phyloP scores from a whole-genome alignment of 2,797 vertebrate genomes.

The Vespertilio murinus region DNA sequence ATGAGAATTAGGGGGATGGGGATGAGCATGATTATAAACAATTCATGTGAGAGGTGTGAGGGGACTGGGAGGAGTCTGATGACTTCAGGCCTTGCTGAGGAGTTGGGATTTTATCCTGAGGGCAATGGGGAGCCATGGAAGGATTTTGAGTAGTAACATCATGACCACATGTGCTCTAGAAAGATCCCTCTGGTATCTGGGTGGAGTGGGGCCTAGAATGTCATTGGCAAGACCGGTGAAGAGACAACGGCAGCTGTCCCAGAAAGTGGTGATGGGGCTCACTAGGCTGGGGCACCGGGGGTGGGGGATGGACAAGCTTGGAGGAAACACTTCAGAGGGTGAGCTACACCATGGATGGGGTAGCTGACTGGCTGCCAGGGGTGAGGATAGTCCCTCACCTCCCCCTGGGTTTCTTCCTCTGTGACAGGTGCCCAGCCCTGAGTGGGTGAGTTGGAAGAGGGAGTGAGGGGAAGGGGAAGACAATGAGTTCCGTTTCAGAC shows the following conservation, averaged over 20 bases:
- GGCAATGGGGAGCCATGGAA: background rate
- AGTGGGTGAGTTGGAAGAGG: background rate
- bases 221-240: background rate
- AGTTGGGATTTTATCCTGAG: background rate
- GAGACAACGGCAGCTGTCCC: background rate
- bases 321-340: background rate
- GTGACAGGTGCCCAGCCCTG: background rate
- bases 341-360: background rate
- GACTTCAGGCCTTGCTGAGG: background rate
- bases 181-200: background rate
- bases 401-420: background rate
- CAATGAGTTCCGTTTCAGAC: background rate
- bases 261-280: background rate
- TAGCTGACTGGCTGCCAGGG: background rate
- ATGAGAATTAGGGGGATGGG: background rate
- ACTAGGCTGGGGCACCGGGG: background rate
- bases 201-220: background rate
- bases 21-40: background rate
- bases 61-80: background rate
- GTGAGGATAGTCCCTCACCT: background rate
- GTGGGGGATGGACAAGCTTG: background rate
- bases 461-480: background rate
- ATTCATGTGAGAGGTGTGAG: rapidly evolving
- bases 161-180: background rate
- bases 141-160: background rate